Evolutionary conservation across 2,113 vertebrate species (phyloP).

Genomic region (Notarius quadriscutis): DNA sequence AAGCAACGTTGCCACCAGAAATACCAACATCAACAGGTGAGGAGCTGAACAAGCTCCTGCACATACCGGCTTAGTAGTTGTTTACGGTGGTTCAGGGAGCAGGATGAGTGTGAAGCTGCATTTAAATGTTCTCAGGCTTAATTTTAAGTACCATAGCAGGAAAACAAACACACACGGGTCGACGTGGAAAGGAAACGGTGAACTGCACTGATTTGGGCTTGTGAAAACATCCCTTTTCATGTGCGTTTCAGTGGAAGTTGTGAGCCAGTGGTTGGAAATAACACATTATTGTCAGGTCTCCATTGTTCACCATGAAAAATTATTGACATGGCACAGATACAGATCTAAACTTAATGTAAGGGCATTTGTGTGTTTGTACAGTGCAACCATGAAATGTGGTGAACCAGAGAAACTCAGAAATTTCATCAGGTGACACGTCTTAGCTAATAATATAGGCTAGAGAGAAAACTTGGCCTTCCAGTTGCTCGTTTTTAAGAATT

Average conservation of each 20-base stretch:
- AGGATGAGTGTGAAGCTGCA: slow-evolving; percentile 41
- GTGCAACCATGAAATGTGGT: background rate
- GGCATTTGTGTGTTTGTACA: slow-evolving; percentile 4
- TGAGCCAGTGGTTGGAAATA: slow-evolving; percentile 9
- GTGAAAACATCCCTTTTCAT: slow-evolving; percentile 33
- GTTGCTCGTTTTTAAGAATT: background rate
- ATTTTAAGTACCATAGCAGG: slow-evolving; percentile 3
- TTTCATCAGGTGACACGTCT: background rate
- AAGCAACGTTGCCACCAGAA: slow-evolving; percentile 8
- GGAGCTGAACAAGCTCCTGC: slow-evolving; percentile 44
- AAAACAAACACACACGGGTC: slow-evolving; percentile 32
- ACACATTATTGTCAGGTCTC: background rate
- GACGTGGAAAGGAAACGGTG: slow-evolving; percentile 28
- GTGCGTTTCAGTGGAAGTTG: background rate
- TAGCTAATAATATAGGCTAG: background rate
- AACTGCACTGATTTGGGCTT: slow-evolving; percentile 18
- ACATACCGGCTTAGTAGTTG: slow-evolving; percentile 27
- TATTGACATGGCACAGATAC: slow-evolving; percentile 6
- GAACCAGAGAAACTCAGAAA: background rate
- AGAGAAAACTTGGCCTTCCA: background rate
- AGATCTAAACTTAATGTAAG: background rate
- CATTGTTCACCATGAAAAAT: background rate
- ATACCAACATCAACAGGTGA: slow-evolving; percentile 29
- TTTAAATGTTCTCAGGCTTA: slow-evolving; percentile 26
- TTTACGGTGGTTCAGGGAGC: slow-evolving; percentile 26